Base-by-base conservation (phyloP, 2,888 invertebrate genomes). In the Chromoteleia sp. region DNA sequence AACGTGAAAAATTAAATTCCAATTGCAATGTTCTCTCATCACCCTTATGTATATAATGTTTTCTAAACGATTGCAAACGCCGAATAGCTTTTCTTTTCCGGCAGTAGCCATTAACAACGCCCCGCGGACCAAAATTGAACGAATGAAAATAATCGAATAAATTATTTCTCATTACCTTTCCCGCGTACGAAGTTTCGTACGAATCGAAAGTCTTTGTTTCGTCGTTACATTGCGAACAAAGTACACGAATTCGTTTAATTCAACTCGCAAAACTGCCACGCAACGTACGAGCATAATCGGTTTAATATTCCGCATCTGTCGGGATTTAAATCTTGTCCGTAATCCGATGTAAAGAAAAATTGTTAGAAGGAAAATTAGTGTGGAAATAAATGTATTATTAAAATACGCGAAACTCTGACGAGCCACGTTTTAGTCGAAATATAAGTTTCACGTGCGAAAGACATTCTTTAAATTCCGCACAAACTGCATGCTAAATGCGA, bases 401-500 rank as follows among this genome's bases (percentile, higher is more conserved):
- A 70, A 70, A 48, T 70, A 48, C 15, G 6, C 14, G 5, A 29
- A 10, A 10, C 36, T 36, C 36, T n/a, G 14, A 52, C 14, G 36
- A 36, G 8, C 10, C 10, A n/a, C 0, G 36, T 10, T 45, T 45
- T 30, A 14, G 43, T 2, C 59, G 14, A 59, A 59, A 43, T 58
- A 59, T 43, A 59, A 39, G 15, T 30, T 63, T 48, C 48, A 15
- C 19, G 45, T 48, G 48, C 21, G 36, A 70, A 70, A 70, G 48
- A 21, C 29, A 58, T 70, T 73, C 41, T 59, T 50, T 73, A 50
- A 73, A 67, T 75, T 67, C 10, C 52, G n/a, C 50, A 59, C 41
- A 68, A 68, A 76, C 52, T 68, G 61, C 59, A 58, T 19, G 52
- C 21, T 68, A 67, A 59, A 67, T 59, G 59, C 33, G 41, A 67